These are phyloP conservation scores for Chelmon rostratus DNA, from an alignment of 2,797 vertebrate species.

Conservation along the genomic window DNA sequence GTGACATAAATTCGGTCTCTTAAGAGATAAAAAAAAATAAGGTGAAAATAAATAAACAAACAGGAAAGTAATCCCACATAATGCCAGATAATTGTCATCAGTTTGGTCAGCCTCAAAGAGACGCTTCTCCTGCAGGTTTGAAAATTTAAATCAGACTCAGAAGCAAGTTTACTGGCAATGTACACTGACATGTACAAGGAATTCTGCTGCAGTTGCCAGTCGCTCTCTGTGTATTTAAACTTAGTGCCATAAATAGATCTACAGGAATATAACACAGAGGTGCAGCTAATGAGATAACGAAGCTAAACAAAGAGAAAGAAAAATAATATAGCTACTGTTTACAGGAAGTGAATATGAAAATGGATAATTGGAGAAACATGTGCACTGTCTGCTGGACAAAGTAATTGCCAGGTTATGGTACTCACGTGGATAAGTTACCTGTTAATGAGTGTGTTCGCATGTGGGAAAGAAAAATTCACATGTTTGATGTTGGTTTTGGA, in stretches of 20 bases:
- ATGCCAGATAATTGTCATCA: background rate
- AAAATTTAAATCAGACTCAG: background rate
- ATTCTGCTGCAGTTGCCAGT: background rate
- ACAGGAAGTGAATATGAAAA: background rate
- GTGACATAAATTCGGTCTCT: conserved; percentile 24
- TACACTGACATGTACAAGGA: background rate
- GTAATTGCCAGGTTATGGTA: too few species aligned
- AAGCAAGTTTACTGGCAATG: background rate
- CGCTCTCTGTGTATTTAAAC: background rate
- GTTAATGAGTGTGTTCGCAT: too few species aligned
- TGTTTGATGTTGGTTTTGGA: too few species aligned
- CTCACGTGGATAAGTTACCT: too few species aligned
- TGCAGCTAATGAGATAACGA: background rate
- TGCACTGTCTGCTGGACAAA: background rate
- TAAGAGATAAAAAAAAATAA: conserved; percentile 2
- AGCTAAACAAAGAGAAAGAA: too few species aligned
- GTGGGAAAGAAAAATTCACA: too few species aligned
- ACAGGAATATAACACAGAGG: background rate
- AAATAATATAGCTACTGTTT: background rate
- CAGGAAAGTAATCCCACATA: conserved; percentile 14
- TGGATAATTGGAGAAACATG: background rate
- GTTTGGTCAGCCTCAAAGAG: background rate
- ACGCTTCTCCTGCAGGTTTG: background rate
- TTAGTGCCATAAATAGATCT: background rate
- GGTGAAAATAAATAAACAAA: background rate